phyloP scores from a whole-genome alignment of 2,888 invertebrate genomes.

The Pristionchus mayeri region DNA sequence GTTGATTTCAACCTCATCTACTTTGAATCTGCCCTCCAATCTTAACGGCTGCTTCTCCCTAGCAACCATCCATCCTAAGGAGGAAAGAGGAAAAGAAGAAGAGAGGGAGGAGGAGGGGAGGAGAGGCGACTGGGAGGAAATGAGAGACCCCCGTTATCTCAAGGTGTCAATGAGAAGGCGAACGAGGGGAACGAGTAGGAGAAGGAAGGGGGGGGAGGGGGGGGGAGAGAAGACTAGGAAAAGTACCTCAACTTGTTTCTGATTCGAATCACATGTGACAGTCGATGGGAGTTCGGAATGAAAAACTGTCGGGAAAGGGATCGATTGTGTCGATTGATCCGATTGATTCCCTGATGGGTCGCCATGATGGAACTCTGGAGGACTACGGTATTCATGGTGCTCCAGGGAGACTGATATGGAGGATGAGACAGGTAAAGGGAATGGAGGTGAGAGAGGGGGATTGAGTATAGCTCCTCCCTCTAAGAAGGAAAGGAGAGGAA shows the following conservation, averaged over 20 bases:
- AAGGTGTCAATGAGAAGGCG: not conserved
- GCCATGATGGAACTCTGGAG: slow-evolving; percentile 60
- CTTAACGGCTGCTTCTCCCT: not conserved
- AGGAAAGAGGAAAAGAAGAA: slow-evolving; percentile 1
- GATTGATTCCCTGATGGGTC: slow-evolving; percentile 69
- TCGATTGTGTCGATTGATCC: slow-evolving; percentile 67
- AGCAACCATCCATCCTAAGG: not conserved
- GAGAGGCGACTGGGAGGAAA: not conserved
- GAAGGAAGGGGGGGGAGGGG: not conserved
- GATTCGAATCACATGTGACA: slow-evolving; percentile 6
- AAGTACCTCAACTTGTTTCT: slow-evolving; percentile 32
- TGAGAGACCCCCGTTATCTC: not conserved
- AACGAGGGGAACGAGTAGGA: not conserved
- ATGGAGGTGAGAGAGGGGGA: slow-evolving; percentile 7
- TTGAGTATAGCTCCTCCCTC: not conserved
- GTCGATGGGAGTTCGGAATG: slow-evolving; percentile 46
- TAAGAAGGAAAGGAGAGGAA: not conserved
- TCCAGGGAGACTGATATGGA: too few species aligned
- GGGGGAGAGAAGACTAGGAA: not conserved
- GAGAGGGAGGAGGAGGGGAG: not conserved
- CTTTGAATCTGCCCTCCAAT: not conserved
- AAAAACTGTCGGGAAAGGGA: slow-evolving; percentile 42
- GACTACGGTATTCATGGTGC: slow-evolving; percentile 48
- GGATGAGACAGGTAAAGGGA: not conserved
- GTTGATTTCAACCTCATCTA: not conserved